These are phyloP conservation scores for Tenthredo distinguenda DNA, from an alignment of 2,888 invertebrate genomes.

Conservation along the genomic window DNA sequence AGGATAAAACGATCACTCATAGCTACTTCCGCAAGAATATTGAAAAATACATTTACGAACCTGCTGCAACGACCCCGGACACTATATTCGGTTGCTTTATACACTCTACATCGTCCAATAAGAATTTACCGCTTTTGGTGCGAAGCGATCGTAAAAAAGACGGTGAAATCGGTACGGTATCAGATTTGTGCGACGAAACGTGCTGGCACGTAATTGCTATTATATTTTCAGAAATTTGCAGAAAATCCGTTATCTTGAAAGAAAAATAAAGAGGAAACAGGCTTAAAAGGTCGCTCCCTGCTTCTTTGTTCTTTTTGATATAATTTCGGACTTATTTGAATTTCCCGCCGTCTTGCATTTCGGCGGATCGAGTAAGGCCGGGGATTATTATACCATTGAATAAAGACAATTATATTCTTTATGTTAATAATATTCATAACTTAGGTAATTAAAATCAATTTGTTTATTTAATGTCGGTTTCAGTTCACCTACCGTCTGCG, in stretches of 20 bases:
- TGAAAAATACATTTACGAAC: constrained; percentile 60
- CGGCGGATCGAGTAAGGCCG: background rate
- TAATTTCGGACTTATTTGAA: background rate
- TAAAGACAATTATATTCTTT: background rate
- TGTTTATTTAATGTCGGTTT: constrained; percentile 18
- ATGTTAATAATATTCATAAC: background rate
- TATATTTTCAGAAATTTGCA: constrained; percentile 64
- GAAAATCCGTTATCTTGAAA: constrained; percentile 68
- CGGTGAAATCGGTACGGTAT: constrained; percentile 59
- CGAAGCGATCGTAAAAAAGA: constrained; percentile 68
- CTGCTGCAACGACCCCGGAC: constrained; percentile 73
- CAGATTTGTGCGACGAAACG: constrained; percentile 67
- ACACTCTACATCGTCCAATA: constrained; percentile 57
- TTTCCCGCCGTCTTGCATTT: constrained; percentile 19
- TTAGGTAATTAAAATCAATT: constrained; percentile 10
- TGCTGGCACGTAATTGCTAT: constrained; percentile 68
- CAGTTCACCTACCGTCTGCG: constrained; percentile 64
- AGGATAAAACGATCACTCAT: background rate
- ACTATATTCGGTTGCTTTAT: constrained; percentile 73
- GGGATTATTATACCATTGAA: background rate
- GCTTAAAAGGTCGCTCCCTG: background rate
- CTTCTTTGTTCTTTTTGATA: background rate
- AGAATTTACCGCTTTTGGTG: constrained; percentile 62
- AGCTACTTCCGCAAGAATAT: background rate
- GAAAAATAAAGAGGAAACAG: constrained; percentile 38